A percentile compares a stretch with the other conserved stretches of the same genome.
phyloP scores from a whole-genome alignment of 2,888 invertebrate genomes.

The Acrobasis suavella region DNA sequence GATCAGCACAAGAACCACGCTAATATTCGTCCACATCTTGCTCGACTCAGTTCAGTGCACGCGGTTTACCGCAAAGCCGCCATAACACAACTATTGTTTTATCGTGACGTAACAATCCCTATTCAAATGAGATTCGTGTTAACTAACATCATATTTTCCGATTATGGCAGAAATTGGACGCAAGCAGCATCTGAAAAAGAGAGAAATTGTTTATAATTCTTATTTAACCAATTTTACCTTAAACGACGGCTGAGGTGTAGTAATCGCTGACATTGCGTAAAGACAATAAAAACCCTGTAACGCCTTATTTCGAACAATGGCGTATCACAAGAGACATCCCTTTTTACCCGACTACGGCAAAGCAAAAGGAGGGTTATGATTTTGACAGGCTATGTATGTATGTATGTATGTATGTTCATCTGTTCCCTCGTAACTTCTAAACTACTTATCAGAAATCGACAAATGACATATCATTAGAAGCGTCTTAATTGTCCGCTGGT shows the following conservation, averaged over 20 bases:
- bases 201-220: not conserved
- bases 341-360: too few relatives aligned
- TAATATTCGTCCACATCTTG: conserved; percentile 61
- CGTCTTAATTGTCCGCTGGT: too few relatives aligned
- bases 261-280: not conserved
- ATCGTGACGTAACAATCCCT: conserved; percentile 48
- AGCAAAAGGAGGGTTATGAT: too few relatives aligned
- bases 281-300: not conserved
- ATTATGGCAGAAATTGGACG: not conserved
- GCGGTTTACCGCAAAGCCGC: conserved; percentile 50
- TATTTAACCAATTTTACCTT: not conserved
- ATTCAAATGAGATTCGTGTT: conserved; percentile 44
- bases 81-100: conserved; percentile 72
- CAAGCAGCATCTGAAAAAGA: conserved; percentile 1
- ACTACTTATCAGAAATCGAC: too few relatives aligned
- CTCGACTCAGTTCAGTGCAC: conserved; percentile 46
- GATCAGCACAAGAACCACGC: conserved; percentile 49
- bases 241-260: not conserved
- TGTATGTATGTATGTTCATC: too few relatives aligned
- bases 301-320: conserved; percentile 8
- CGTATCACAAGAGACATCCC: conserved; percentile 6
- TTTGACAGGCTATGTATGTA: too few relatives aligned
- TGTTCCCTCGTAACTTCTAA: too few relatives aligned
- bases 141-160: conserved; percentile 4
- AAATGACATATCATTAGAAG: too few relatives aligned